These are phyloP conservation scores for Uria aalge DNA, from an alignment of 2,113 vertebrate species.

Conservation along the genomic window DNA sequence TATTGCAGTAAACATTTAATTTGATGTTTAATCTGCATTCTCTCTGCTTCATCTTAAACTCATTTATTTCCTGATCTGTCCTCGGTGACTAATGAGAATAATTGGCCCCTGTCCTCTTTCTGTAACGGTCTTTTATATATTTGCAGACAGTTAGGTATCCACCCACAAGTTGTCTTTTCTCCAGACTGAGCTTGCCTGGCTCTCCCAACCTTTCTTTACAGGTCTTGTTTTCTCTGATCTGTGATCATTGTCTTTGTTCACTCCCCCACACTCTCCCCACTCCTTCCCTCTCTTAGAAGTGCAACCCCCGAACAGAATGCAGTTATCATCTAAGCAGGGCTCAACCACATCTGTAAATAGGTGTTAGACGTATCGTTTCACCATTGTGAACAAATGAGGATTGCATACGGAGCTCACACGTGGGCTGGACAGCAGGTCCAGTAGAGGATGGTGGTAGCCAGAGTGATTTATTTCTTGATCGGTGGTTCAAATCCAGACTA, in stretches of 20 bases:
- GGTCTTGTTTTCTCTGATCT: neutral
- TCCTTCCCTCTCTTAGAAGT: neutral
- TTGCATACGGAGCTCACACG: neutral
- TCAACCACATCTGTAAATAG: neutral
- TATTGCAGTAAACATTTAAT: constrained; percentile 50
- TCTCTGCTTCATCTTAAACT: constrained; percentile 32
- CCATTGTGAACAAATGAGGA: neutral
- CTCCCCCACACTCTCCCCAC: neutral
- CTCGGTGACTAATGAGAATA: constrained; percentile 54
- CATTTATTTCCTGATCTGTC: constrained; percentile 44
- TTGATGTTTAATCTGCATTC: constrained; percentile 25
- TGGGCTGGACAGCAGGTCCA: neutral
- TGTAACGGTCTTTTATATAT: constrained; percentile 11
- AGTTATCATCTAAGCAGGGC: neutral
- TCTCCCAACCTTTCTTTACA: constrained; percentile 10
- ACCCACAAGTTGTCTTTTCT: constrained; percentile 15
- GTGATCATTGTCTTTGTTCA: neutral
- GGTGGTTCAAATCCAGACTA: neutral
- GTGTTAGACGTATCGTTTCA: neutral
- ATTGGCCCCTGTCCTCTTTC: constrained; percentile 47
- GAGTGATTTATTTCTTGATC: neutral
- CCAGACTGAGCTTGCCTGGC: neutral
- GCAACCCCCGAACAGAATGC: neutral
- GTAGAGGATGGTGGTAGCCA: neutral
- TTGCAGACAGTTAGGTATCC: constrained; percentile 40